Evolutionary conservation across 2,113 vertebrate species (phyloP), one percentile per base, ranked within the genome.

Genomic region (Paraplagusia blochii): DNA sequence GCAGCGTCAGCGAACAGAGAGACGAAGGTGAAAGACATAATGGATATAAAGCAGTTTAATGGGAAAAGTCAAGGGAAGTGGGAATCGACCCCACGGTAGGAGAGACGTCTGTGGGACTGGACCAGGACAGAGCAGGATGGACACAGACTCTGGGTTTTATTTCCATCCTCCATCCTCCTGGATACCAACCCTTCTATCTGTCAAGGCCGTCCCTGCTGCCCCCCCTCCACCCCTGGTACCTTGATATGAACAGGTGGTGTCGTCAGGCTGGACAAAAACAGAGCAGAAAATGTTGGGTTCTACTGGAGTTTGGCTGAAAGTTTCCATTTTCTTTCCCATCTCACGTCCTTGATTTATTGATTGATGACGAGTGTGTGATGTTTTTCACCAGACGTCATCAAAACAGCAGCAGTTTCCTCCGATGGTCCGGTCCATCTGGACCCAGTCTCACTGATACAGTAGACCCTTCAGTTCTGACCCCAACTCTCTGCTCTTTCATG

Each of bases 121-220:
- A 66, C 40, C 65, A 79, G 81, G 62, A 82, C 40, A 1, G 52
- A 45, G 62, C 85, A 88, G 87, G 88, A 90, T 88, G 79, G 77
- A 67, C 74, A 80, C 73, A 71, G 76, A 51, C 76, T 68, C 69
- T 49, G 77, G 88, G 88, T 88, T 81, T 64, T 44, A n/a, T 75
- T 42, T 52, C 68, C 76, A 89, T 91, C 90, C 89, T 90, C 87
- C 88, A 87, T 69, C 60, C 62, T 71, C 76, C 79, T 78, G 88
- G 90, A 91, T 90, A 86, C 79, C 63, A 53, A 58, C 55, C 69
- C 53, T 7, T 59, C 69, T n/a, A 79, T 86, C 74, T 81, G 86
- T 88, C 81, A 77, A 78, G 84, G 74, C 77, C 77, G 60, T 44
- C 81, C 76, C 58, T 14, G 58, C 64, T 61, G 56, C 74, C 72